Base-by-base conservation (phyloP, 2,888 invertebrate species). In the Thecocarcelia acutangulata region DNA sequence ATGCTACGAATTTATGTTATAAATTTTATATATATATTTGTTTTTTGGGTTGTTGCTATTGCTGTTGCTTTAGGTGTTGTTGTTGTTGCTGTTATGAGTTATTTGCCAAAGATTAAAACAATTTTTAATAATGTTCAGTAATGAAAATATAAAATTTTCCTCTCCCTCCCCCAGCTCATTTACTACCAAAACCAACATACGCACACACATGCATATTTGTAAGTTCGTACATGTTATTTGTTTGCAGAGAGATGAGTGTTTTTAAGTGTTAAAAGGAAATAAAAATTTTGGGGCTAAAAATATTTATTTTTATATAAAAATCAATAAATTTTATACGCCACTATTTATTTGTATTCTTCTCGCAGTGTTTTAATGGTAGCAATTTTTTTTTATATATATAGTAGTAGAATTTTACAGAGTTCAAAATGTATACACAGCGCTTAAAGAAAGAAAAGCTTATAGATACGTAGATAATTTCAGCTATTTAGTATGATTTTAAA, bases 241-340 rank as follows among this genome's bases (percentile, higher is more conserved):
- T 54, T 37, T 64, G 42, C 66, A 42, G 21, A 63, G 37, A 72
- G 48, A 37, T 68, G 61, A 58, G 42, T 75, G 24, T 63, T 54
- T 76, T 73, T 69, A 54, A 66, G 66, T 77, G 69, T 50, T 42
- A 48, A 68, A 82, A 69, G 73, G 46, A 72, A 79, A 75, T 73
- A 72, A 79, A 76, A 40, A 61, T 75, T 75, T 78, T 56, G 63
- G 63, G 68, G 69, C 76, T 73, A 69, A 80, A 80, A 72, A 80
- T 81, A 74, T 73, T 72, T 72, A 76, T 86, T 85, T 86, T 85
- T 84, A 85, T 85, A 85, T 85, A 85, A 88, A 88, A 88, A 88
- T 88, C 88, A 88, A 88, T 88, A 88, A 87, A 86, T 86, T 87
- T 85, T 85, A 78, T 84, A 85, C 72, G 73, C 59, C 37, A 24